Percentiles rank a stretch among this genome's conserved stretches.
Conservation (phyloP, 1,140 invertebrate species). For the Rhyacophila brunnea region DNA sequence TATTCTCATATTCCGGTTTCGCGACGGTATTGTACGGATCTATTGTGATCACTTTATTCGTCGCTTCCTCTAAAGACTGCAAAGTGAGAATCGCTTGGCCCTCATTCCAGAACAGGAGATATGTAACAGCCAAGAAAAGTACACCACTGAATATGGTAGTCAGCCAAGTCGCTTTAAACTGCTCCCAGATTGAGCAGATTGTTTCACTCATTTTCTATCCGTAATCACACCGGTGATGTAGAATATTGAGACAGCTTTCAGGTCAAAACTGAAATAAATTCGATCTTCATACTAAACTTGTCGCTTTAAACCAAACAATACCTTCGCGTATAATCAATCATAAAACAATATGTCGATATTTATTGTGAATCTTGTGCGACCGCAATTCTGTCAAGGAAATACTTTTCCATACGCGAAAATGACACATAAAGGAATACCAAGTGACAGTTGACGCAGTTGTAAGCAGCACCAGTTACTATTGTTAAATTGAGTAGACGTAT, state of each 20-base stretch:
- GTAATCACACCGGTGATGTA: background rate
- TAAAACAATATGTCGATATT: too few species aligned
- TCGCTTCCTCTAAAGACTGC: conserved; percentile 69
- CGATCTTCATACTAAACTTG: background rate
- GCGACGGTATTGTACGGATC: conserved; percentile 54
- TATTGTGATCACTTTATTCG: conserved; percentile 59
- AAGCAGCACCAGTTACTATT: too few species aligned
- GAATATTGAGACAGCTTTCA: background rate
- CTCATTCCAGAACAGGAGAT: conserved; percentile 74
- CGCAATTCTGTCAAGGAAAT: too few species aligned
- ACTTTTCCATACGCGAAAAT: too few species aligned
- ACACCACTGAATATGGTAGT: conserved; percentile 60
- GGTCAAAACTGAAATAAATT: background rate
- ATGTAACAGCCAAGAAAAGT: conserved; percentile 58
- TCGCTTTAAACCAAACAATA: background rate
- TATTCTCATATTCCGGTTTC: conserved; percentile 66
- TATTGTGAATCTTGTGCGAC: too few species aligned
- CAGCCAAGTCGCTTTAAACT: conserved; percentile 63
- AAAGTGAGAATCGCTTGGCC: conserved; percentile 69
- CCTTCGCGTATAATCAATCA: too few species aligned
- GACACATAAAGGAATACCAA: too few species aligned
- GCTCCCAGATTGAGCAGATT: conserved; percentile 55
- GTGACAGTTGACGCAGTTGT: too few species aligned
- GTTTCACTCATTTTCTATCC: conserved; percentile 29
- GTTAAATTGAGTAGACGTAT: too few species aligned